Evolutionary conservation across 1,140 invertebrate genomes (phyloP), one percentile per base, ranked within the genome.

Genomic region (Nasonia vitripennis): DNA sequence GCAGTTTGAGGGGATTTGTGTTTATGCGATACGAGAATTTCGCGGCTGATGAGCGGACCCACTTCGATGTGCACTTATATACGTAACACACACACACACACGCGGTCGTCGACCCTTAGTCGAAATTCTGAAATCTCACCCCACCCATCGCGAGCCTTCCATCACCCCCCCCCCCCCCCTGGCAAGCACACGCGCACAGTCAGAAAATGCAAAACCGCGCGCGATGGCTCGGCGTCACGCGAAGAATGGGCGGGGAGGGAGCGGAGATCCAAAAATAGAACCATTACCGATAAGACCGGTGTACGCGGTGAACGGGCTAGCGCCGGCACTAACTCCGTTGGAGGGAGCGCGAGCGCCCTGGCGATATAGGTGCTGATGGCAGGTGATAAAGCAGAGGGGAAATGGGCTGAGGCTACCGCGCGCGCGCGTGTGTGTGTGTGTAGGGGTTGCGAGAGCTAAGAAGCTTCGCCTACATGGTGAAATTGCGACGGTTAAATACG

Each of bases 271-370:
- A 92, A 93, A 93, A 93, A 93, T 93, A 93, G 91, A 91, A 93
- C 89, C 90, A 92, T 92, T 92, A 93, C 89, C 90, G 92, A 93
- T 93, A 93, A 93, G 92, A 87, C 89, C 89, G 89, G 27, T 23
- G 48, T 17, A 41, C 4, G 23, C 75, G 73, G 41, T 9, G 74
- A 84, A 70, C 31, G 74, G 74, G 82, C 37, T 45, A 78, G 74
- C n/a, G 31, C 75, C 86, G 84, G 86, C 81, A 81, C 55, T n/a
- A 82, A 81, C 84, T 73, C 68, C 81, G 41, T 48, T 62, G 2
- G 1, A 1, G 34, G 48, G 23, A 62, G 67, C 34, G 78, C 80
- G 71, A 70, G 68, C 67, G 81, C 83, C 78, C 73, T 81, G 12
- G 37, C 41, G 73, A 68, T n/a, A 68, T n/a, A 86, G 78, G 77